A percentile compares a stretch with the other conserved stretches of the same genome.
These are phyloP conservation scores for Garrulus glandarius DNA, from an alignment of 2,797 vertebrate species.

Conservation along the genomic window DNA sequence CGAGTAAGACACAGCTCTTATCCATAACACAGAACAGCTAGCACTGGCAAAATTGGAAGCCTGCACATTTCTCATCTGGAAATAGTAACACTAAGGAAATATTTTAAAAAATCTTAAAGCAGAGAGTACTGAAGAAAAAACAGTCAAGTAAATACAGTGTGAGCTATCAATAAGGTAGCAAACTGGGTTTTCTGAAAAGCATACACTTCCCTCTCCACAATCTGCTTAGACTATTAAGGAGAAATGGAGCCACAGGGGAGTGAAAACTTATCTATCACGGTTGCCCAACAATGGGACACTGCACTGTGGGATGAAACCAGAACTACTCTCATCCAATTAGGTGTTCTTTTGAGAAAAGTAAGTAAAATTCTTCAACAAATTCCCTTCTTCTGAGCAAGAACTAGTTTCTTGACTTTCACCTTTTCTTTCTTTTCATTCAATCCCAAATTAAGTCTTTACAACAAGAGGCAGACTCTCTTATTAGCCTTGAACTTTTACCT, in stretches of 20 bases:
- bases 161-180: background rate
- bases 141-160: background rate
- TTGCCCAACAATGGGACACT: background rate
- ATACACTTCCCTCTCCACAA: rapidly evolving
- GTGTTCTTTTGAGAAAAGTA: background rate
- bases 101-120: background rate
- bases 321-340: background rate
- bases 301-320: background rate
- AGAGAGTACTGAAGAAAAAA: background rate
- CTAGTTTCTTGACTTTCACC: background rate
- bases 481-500: background rate
- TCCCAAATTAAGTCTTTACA: background rate
- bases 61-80: background rate
- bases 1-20: background rate
- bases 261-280: background rate
- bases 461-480: background rate
- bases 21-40: background rate
- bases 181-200: background rate
- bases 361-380: background rate
- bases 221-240: background rate
- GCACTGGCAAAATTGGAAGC: background rate
- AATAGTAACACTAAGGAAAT: background rate
- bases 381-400: background rate
- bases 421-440: background rate
- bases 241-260: background rate